phyloP scores from a whole-genome alignment of 2,113 vertebrate species.

The Zosterops hypoxanthus region DNA sequence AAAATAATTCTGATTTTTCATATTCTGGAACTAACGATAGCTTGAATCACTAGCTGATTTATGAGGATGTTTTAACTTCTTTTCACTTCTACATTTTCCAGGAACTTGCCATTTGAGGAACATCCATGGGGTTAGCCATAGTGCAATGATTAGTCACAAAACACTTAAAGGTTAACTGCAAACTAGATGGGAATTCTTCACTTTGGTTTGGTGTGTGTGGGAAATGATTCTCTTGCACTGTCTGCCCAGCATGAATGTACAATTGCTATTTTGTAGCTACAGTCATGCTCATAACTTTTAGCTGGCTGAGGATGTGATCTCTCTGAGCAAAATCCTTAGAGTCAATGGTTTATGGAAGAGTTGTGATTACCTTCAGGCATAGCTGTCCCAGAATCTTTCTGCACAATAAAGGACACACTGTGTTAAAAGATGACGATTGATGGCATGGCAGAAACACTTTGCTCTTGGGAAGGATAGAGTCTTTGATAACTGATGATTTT shows the following conservation, averaged over 20 bases:
- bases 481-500: not conserved
- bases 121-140: not conserved
- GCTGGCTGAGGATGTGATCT: not conserved
- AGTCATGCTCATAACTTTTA: not conserved
- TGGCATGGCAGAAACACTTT: not conserved
- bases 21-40: not conserved
- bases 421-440: not conserved
- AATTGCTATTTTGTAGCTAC: not conserved
- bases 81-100: not conserved
- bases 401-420: not conserved
- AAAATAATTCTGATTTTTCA: not conserved
- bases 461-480: not conserved
- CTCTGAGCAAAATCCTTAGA: not conserved
- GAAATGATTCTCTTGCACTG: not conserved
- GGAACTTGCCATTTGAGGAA: not conserved
- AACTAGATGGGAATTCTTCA: not conserved
- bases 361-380: not conserved
- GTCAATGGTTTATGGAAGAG: not conserved
- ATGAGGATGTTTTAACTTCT: not conserved
- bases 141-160: not conserved
- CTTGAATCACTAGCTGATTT: not conserved
- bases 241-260: not conserved
- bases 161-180: slow-evolving; percentile 3
- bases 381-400: not conserved
- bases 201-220: not conserved